Evolutionary conservation across 2,113 vertebrate species (phyloP).

Genomic region (Turnix velox): DNA sequence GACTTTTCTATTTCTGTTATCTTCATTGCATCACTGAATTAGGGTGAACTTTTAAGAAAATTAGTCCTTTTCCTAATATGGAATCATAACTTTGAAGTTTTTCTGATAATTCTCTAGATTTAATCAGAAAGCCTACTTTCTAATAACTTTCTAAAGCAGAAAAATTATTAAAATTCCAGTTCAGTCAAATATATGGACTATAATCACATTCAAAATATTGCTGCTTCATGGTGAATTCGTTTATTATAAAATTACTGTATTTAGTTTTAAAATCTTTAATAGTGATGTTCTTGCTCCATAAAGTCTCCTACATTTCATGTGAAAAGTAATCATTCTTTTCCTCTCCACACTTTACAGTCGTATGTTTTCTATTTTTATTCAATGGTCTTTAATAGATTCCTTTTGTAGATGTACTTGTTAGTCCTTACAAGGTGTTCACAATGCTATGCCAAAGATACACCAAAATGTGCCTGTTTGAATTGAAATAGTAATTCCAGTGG

Average conservation of each 20-base stretch:
- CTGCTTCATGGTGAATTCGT: background rate
- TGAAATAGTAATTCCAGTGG: background rate
- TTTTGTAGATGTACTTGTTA: background rate
- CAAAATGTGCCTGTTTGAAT: background rate
- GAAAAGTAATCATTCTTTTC: background rate
- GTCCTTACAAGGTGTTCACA: background rate
- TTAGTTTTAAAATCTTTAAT: background rate
- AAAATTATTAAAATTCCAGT: background rate
- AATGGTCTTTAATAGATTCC: background rate
- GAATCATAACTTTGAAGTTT: background rate
- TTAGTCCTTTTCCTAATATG: background rate
- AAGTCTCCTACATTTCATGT: background rate
- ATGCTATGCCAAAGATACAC: background rate
- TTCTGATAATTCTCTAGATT: background rate
- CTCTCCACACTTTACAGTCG: background rate
- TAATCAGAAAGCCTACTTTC: background rate
- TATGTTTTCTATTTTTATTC: background rate
- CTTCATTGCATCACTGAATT: background rate
- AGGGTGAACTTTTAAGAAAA: background rate
- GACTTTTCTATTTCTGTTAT: background rate
- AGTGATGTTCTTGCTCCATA: background rate
- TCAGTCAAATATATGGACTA: background rate
- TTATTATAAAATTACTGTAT: background rate
- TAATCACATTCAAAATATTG: background rate
- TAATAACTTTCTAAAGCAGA: background rate